A percentile compares a stretch with the other conserved stretches of the same genome.
Evolutionary conservation across 2,888 invertebrate genomes (phyloP).

Genomic region (Terebella lapidaria): DNA sequence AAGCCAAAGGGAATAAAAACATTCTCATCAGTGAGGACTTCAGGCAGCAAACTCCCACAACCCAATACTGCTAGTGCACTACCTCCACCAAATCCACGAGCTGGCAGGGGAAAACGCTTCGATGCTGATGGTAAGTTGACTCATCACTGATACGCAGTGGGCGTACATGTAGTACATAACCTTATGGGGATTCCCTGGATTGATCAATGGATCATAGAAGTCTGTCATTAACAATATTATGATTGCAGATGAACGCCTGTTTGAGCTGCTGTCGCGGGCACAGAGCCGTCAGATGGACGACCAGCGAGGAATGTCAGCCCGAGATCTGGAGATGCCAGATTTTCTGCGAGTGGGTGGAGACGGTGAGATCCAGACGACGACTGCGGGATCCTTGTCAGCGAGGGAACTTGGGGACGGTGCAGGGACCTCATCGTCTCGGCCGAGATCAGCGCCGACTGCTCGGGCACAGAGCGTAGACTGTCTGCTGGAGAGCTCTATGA

Average conservation of each 20-base stretch:
- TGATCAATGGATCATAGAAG: too few species aligned
- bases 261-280: constrained; percentile 11
- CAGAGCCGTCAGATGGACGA: constrained; percentile 16
- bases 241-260: constrained; percentile 10
- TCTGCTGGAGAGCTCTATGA: not conserved
- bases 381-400: not conserved
- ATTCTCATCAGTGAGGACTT: not conserved
- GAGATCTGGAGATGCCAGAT: constrained; percentile 14
- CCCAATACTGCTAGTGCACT: not conserved
- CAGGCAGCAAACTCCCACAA: not conserved
- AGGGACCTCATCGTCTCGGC: not conserved
- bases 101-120: not conserved
- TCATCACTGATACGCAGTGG: too few species aligned
- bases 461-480: not conserved
- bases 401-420: not conserved
- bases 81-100: not conserved
- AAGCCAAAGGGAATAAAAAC: not conserved
- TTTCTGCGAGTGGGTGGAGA: constrained; percentile 4
- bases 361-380: not conserved
- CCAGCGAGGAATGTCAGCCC: constrained; percentile 8
- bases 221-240: too few species aligned
- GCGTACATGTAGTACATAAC: too few species aligned
- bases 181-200: too few species aligned
- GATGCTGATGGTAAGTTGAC: constrained; percentile 1
- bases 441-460: too few species aligned